A percentile compares a stretch with the other conserved stretches of the same genome.
Conservation (phyloP, 2,888 invertebrate species). For the Drosophila austrosaltans region DNA sequence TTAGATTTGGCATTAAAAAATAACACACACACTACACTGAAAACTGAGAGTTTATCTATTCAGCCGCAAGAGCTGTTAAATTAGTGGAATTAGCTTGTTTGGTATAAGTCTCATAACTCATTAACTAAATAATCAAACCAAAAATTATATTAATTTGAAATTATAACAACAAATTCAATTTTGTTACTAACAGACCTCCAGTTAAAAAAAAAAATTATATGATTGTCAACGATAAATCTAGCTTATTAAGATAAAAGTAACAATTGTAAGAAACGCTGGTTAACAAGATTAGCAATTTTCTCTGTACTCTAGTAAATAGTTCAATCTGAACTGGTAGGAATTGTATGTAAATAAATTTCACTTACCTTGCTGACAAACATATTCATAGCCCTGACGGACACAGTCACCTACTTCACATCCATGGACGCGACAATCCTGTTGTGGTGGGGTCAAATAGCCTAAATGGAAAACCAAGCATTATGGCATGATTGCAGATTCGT, state of each 20-base stretch:
- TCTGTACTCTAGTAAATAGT: slow-evolving; percentile 52
- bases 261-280: slow-evolving; percentile 55
- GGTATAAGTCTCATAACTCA: slow-evolving; percentile 58
- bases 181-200: slow-evolving; percentile 72
- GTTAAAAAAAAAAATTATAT: slow-evolving; percentile 44
- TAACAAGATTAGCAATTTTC: slow-evolving; percentile 63
- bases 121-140: slow-evolving; percentile 68
- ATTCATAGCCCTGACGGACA: slow-evolving; percentile 92
- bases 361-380: slow-evolving; percentile 86
- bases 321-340: slow-evolving; percentile 19
- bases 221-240: slow-evolving; percentile 65
- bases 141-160: slow-evolving; percentile 38
- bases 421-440: slow-evolving; percentile 90
- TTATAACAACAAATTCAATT: slow-evolving; percentile 52
- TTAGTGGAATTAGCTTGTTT: slow-evolving; percentile 73
- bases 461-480: neutral
- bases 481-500: neutral
- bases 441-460: slow-evolving; percentile 83
- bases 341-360: slow-evolving; percentile 44
- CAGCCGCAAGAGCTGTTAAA: slow-evolving; percentile 54
- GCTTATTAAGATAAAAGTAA: slow-evolving; percentile 60
- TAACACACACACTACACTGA: slow-evolving; percentile 80
- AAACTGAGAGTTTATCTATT: slow-evolving; percentile 43
- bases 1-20: slow-evolving; percentile 51
- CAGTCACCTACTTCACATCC: slow-evolving; percentile 94